Conservation (phyloP, 2,888 invertebrate species). For the Idaea dimidiata region DNA sequence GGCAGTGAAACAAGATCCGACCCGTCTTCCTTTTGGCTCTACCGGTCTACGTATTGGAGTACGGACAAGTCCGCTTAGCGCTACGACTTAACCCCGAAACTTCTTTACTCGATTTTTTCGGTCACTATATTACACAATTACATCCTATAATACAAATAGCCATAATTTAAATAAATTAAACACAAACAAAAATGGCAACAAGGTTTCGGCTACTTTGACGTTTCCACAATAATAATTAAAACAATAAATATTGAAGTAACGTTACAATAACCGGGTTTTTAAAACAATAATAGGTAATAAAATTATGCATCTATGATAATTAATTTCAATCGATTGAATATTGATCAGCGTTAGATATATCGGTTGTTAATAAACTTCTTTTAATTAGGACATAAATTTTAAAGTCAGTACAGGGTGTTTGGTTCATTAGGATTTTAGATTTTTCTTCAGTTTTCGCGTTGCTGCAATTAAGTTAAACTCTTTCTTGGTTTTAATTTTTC, state of each 20-base stretch:
- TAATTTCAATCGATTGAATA: neutral
- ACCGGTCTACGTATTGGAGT: too few relatives aligned
- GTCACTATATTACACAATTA: neutral
- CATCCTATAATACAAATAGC: neutral
- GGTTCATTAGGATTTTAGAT: neutral
- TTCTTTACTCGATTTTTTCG: too few relatives aligned
- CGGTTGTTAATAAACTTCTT: neutral
- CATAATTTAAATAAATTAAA: neutral
- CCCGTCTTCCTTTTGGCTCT: too few relatives aligned
- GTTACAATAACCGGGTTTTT: neutral
- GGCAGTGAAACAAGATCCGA: too few relatives aligned
- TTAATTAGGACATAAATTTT: neutral
- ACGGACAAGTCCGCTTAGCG: too few relatives aligned
- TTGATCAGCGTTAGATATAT: neutral
- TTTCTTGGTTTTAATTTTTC: too few relatives aligned
- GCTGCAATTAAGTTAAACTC: too few relatives aligned
- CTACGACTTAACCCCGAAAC: too few relatives aligned
- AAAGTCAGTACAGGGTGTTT: neutral
- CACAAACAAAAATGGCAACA: constrained; percentile 4
- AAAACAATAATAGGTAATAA: neutral
- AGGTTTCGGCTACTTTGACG: constrained; percentile 15
- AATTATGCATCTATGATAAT: neutral
- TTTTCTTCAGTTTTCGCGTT: too few relatives aligned
- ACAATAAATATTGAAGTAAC: constrained; percentile 6
- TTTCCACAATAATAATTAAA: constrained; percentile 11